Base-by-base conservation (phyloP, 2,888 invertebrate species). In the Aporophyla lueneburgensis region DNA sequence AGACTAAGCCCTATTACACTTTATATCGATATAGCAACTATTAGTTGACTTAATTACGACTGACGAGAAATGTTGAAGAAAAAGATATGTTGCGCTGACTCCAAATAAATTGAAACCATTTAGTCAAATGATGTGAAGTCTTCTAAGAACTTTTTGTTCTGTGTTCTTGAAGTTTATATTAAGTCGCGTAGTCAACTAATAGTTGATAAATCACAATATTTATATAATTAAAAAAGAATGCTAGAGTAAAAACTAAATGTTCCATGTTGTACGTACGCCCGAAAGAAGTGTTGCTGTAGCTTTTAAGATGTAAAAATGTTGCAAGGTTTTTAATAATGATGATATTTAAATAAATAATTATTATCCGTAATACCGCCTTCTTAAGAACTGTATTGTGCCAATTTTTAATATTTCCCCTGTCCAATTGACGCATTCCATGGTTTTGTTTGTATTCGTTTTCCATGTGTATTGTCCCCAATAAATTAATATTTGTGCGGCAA, bases 381-480 rank as follows among this genome's bases (percentile, higher is more conserved):
- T 87, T 86, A 88, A 83, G 78, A 89, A 92, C 88, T 90, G 86
- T 91, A 92, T 91, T 94, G 94, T 94, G 94, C 94, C 94, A 94
- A 94, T 93, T 92, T 92, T 92, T 91, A 88, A 90, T 91, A 87
- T 81, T 87, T 83, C 85, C 87, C 87, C 85, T 86, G 86, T 88
- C 86, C 87, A 87, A 88, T 89, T 87, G 79, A 91, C 86, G 90
- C 93, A 93, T 94, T 93, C 92, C 94, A 93, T 77, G 80, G 83
- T 84, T 61, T 80, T 68, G 58, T 76, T 62, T 76, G 43, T 76
- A 62, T 83, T 81, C 76, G 74, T 86, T 86, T 76, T 83, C 73
- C 82, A 77, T 68, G 53, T 76, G 80, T 85, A 65, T 84, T 77
- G 81, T 86, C 81, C 76, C 58, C 51, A 63, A 43, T 84, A 33